Conservation (phyloP, 1,140 invertebrate genomes). For the Heliconius hermathena region DNA sequence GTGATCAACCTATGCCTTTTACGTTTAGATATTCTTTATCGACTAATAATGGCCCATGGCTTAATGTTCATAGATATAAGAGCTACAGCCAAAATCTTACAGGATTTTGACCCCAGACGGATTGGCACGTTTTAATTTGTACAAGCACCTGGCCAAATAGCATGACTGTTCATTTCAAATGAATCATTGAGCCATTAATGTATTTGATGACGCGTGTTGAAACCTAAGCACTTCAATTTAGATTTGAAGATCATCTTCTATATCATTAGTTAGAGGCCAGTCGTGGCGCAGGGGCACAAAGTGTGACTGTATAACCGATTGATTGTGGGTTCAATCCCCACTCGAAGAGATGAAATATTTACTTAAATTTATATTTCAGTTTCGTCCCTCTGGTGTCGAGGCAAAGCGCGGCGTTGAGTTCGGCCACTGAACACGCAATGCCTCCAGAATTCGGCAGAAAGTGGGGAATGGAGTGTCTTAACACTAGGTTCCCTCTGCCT, state of each 20-base stretch:
- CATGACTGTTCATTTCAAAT: constrained; percentile 39
- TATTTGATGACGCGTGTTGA: constrained; percentile 37
- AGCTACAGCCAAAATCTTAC: constrained; percentile 17
- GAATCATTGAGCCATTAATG: constrained; percentile 41
- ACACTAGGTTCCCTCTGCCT: too few species aligned
- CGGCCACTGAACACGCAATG: too few species aligned
- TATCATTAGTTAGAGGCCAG: background rate
- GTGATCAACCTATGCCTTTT: constrained; percentile 47
- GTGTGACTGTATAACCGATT: too few species aligned
- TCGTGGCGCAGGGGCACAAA: too few species aligned
- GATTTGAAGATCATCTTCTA: constrained; percentile 8
- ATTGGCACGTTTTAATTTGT: constrained; percentile 40
- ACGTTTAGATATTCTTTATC: constrained; percentile 38
- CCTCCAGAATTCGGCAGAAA: too few species aligned
- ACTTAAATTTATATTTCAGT: too few species aligned
- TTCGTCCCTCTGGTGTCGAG: too few species aligned
- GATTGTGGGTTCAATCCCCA: too few species aligned
- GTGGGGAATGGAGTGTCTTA: too few species aligned
- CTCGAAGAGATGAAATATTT: too few species aligned
- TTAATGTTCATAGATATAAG: constrained; percentile 13
- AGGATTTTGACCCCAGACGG: constrained; percentile 41
- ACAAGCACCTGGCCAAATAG: constrained; percentile 41
- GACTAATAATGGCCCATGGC: background rate
- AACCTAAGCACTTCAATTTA: constrained; percentile 27
- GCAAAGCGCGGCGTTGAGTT: too few species aligned